These are phyloP conservation scores for Apis florea DNA, from an alignment of 1,140 invertebrate genomes.

Conservation along the genomic window DNA sequence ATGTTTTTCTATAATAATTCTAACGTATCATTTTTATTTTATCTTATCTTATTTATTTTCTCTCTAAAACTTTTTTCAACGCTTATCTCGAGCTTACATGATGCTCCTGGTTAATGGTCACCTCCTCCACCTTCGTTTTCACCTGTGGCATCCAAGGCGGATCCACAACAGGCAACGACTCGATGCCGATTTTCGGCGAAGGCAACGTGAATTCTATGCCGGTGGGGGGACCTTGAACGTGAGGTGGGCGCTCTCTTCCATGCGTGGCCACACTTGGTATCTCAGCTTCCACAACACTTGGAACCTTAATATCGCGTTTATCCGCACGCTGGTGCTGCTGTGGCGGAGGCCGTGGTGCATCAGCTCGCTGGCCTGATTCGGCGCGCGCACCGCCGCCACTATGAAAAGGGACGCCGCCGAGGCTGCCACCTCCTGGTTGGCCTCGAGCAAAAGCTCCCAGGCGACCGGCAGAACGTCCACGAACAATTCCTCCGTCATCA, in stretches of 20 bases:
- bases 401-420: constrained; percentile 95
- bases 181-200: constrained; percentile 98
- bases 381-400: constrained; percentile 93
- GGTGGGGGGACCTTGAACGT: constrained; percentile 98
- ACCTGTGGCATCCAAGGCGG: constrained; percentile 99
- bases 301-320: constrained; percentile 93
- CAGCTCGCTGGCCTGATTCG: constrained; percentile 91
- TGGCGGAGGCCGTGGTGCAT: constrained; percentile 93
- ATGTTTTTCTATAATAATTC: not conserved
- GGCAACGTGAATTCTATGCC: constrained; percentile 99
- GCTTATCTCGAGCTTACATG: constrained; percentile 87
- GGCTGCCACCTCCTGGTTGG: constrained; percentile 88
- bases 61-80: not conserved
- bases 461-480: constrained; percentile 93
- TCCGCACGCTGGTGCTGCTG: constrained; percentile 87
- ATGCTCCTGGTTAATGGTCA: constrained; percentile 98
- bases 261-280: constrained; percentile 99
- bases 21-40: not conserved
- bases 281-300: constrained; percentile 97
- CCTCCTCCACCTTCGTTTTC: constrained; percentile 99
- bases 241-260: constrained; percentile 98
- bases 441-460: constrained; percentile 96
- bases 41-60: too few species aligned
- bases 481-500: constrained; percentile 93
- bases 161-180: constrained; percentile 96